Evolutionary conservation across 2,113 vertebrate species (phyloP).

Genomic region (Fregata magnificens): DNA sequence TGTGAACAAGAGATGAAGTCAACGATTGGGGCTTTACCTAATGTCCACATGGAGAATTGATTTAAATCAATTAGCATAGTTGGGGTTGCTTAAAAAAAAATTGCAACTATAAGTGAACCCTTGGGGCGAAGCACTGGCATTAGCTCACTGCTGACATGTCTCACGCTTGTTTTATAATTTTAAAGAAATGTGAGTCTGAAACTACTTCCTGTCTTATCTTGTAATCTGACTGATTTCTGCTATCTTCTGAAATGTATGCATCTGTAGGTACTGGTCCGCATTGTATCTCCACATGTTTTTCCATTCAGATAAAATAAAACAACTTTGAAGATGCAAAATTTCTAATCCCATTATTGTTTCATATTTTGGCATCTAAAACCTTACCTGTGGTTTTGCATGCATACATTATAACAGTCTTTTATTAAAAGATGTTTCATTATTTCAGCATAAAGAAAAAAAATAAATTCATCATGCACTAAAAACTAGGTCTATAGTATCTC

Average conservation of each 20-base stretch:
- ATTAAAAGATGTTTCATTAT: background rate
- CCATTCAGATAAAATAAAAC: background rate
- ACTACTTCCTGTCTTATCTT: background rate
- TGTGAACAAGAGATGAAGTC: background rate
- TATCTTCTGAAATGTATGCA: background rate
- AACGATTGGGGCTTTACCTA: background rate
- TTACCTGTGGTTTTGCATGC: background rate
- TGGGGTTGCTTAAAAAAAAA: background rate
- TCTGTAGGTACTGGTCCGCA: background rate
- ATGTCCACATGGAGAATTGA: background rate
- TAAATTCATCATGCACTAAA: background rate
- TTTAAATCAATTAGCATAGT: background rate
- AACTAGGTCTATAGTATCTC: background rate
- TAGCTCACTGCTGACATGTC: background rate
- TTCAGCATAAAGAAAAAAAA: background rate
- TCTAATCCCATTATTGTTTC: background rate
- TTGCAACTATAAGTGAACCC: background rate
- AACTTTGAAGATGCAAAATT: background rate
- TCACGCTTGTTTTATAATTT: background rate
- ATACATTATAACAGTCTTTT: background rate
- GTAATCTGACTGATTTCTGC: background rate
- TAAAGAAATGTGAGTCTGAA: background rate
- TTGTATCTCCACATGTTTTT: background rate
- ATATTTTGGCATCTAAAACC: background rate
- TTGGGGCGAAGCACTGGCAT: background rate